Conservation (phyloP, 2,113 vertebrate species). For the Eonycteris spelaea region DNA sequence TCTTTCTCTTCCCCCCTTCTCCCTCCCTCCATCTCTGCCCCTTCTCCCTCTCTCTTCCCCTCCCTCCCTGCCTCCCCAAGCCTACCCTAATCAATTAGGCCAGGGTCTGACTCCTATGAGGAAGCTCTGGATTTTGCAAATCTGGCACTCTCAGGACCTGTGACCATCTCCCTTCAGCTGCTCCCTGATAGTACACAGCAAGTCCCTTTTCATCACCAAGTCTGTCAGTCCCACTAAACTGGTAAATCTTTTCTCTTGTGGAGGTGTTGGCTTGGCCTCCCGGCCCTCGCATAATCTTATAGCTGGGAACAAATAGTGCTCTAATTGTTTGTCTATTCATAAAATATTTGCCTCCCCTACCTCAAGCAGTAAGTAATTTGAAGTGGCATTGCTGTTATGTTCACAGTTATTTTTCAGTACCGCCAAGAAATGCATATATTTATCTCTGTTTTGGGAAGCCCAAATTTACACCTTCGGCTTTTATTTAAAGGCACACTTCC, state of each 20-base stretch:
- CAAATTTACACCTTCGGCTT: slow-evolving; percentile 20
- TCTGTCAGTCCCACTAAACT: background rate
- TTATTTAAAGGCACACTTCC: background rate
- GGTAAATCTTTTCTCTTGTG: slow-evolving; percentile 19
- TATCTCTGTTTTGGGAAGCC: slow-evolving; percentile 39
- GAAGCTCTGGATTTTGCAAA: background rate
- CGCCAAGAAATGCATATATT: slow-evolving; percentile 35
- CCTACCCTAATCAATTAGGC: background rate
- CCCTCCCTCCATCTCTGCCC: background rate
- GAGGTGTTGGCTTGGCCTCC: slow-evolving; percentile 5
- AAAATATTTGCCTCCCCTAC: slow-evolving; percentile 61
- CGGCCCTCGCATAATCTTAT: background rate
- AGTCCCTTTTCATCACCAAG: background rate
- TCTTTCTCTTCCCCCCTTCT: background rate
- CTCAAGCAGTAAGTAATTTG: slow-evolving; percentile 40
- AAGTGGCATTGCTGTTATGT: slow-evolving; percentile 56
- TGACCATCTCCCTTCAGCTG: background rate
- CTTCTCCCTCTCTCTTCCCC: background rate
- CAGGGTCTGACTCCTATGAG: too few species aligned
- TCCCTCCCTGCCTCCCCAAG: too few species aligned
- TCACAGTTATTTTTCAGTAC: slow-evolving; percentile 44
- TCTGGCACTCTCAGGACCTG: background rate
- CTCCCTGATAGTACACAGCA: background rate
- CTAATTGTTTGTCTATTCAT: slow-evolving; percentile 53
- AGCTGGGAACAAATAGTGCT: slow-evolving; percentile 19